Base-by-base conservation (phyloP, 2,888 invertebrate genomes). In the Rhamnusium bicolor region DNA sequence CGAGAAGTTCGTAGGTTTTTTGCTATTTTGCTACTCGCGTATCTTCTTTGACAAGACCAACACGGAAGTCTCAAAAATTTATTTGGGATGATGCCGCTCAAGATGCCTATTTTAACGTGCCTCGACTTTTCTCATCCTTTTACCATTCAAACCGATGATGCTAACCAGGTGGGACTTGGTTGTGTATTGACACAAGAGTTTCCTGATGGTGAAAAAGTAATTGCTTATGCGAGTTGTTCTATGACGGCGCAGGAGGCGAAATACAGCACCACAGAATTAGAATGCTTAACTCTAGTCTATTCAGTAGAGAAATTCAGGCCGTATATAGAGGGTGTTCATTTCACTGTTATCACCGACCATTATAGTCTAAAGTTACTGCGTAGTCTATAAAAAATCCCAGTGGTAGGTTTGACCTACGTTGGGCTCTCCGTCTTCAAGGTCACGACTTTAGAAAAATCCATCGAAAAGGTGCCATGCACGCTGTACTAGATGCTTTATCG, bases 341-440 rank as follows among this genome's bases (percentile, higher is more conserved):
- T 53, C 14, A 53, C 12, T 10, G 53, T 53, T 53, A 21, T 54
- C 21, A 54, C 54, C n/a, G 54, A 54, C 21, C 54, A 54, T 21
- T 19, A 21, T 54, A 54, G 54, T n/a, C 24, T 54, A 10, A 16
- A 21, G 5, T 54, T 21, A n/a, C n/a, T 54, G 7, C 14, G 7
- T 53, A 53, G 14, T 53, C 7, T 53, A n/a, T 16, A 53, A 54
- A 21, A 54, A 54, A 21, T 54, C n/a, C 16, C 2, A 32, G 29
- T 32, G 29, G 29, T 4, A 4, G 29, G 7, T 32, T 32, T 6
- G n/a, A n/a, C n/a, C 1, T 32, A 7, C 29, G 29, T 32, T 32
- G 29, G 8, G 29, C 29, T 7, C 24, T 24, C 5, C 8, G 8
- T 32, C 29, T 32, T 32, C 29, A 32, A 8, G 8, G 29, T 8